phyloP scores from a whole-genome alignment of 2,797 vertebrate genomes.

The Chrosomus eos region DNA sequence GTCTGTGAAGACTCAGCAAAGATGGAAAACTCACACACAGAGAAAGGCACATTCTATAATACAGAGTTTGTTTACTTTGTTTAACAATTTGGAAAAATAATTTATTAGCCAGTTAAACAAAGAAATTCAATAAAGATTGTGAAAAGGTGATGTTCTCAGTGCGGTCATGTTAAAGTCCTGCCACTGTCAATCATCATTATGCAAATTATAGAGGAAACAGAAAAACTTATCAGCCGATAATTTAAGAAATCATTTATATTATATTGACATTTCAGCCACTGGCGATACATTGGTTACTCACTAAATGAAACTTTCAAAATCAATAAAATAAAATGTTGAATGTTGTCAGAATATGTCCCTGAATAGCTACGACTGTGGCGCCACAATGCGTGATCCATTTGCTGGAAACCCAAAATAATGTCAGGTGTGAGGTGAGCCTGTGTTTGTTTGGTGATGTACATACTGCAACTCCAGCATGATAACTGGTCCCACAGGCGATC shows the following conservation, averaged over 20 bases:
- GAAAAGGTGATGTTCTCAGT: neutral
- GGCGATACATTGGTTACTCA: neutral
- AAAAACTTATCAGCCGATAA: neutral
- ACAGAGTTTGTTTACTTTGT: neutral
- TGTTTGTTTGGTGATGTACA: slow-evolving; percentile 56
- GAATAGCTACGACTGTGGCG: neutral
- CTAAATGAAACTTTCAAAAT: neutral
- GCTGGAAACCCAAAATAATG: neutral
- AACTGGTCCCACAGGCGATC: slow-evolving; percentile 97
- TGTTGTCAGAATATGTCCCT: neutral
- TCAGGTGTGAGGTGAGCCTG: neutral
- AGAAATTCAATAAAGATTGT: neutral
- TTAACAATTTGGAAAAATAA: neutral
- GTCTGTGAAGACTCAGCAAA: neutral
- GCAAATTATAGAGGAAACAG: neutral
- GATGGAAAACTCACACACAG: neutral
- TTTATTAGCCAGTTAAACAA: neutral
- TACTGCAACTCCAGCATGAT: slow-evolving; percentile 91
- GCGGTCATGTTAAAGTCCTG: neutral
- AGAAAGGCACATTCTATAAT: neutral
- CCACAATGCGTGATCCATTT: neutral
- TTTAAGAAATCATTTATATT: neutral
- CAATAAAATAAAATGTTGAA: too few species aligned
- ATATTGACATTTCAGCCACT: neutral
- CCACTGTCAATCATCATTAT: neutral